These are phyloP conservation scores for Thalassarche chlororhynchos DNA, from an alignment of 2,113 vertebrate species.

Conservation along the genomic window DNA sequence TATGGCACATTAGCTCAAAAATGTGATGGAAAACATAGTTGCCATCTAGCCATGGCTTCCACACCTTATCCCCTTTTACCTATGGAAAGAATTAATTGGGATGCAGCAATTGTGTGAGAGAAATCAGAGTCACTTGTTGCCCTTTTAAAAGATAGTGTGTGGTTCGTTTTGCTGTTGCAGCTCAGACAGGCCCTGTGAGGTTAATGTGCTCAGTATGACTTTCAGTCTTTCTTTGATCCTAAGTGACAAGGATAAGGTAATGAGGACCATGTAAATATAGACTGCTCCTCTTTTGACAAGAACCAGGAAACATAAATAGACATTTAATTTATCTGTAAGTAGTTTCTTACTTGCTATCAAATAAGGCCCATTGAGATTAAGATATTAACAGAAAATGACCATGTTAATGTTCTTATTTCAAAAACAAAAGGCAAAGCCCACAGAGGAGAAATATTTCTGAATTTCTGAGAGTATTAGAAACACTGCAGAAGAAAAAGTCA, in stretches of 20 bases:
- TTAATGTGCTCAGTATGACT: not conserved
- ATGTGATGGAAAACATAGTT: not conserved
- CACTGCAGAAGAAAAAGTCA: not conserved
- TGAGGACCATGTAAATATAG: not conserved
- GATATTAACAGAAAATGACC: not conserved
- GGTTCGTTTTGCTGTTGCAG: not conserved
- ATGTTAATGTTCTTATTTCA: not conserved
- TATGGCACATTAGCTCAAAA: not conserved
- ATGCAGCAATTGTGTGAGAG: not conserved
- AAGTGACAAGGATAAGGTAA: not conserved
- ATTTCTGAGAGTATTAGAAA: not conserved
- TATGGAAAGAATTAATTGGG: not conserved
- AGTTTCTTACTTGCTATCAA: not conserved
- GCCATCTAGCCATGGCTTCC: not conserved
- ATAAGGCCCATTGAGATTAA: not conserved
- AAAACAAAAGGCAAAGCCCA: not conserved
- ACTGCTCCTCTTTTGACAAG: not conserved
- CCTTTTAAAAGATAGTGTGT: not conserved
- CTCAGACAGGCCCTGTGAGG: not conserved
- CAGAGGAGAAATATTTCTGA: not conserved
- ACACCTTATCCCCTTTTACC: not conserved
- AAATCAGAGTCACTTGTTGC: not conserved
- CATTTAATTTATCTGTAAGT: not conserved
- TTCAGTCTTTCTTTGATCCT: not conserved
- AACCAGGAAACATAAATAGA: not conserved